Evolutionary conservation across 1,140 invertebrate species (phyloP).

Genomic region (Patella vulgata): DNA sequence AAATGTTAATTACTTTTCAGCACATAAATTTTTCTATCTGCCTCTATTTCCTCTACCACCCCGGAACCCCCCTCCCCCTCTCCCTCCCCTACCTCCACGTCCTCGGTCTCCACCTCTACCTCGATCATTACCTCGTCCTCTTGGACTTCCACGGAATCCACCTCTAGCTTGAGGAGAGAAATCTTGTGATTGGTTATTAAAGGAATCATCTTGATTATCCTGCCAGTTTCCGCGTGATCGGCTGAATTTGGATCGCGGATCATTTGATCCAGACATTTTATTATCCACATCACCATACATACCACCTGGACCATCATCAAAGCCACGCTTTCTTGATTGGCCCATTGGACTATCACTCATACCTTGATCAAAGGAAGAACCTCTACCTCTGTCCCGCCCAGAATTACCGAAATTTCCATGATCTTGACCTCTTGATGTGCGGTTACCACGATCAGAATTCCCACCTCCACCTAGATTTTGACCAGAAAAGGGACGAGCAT

Average conservation of each 20-base stretch:
- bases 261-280: background rate
- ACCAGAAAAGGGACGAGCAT: no score
- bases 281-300: background rate
- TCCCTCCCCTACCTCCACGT: constrained; percentile 9
- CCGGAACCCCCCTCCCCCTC: constrained; percentile 23
- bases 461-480: no score
- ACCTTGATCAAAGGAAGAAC: no score
- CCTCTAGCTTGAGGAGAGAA: constrained; percentile 12
- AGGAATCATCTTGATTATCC: constrained; percentile 8
- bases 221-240: constrained; percentile 18
- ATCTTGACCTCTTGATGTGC: no score
- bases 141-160: constrained; percentile 5
- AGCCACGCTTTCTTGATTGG: no score
- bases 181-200: constrained; percentile 12
- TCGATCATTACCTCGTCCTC: constrained; percentile 3
- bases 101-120: constrained; percentile 8
- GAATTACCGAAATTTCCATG: no score
- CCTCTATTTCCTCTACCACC: constrained; percentile 8
- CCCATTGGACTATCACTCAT: no score
- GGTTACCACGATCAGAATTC: no score
- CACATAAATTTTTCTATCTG: no score
- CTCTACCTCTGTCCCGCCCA: no score
- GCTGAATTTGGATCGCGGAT: background rate
- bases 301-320: no score
- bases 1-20: no score